Conservation (phyloP, 2,113 vertebrate genomes). For the Elephas maximus region DNA sequence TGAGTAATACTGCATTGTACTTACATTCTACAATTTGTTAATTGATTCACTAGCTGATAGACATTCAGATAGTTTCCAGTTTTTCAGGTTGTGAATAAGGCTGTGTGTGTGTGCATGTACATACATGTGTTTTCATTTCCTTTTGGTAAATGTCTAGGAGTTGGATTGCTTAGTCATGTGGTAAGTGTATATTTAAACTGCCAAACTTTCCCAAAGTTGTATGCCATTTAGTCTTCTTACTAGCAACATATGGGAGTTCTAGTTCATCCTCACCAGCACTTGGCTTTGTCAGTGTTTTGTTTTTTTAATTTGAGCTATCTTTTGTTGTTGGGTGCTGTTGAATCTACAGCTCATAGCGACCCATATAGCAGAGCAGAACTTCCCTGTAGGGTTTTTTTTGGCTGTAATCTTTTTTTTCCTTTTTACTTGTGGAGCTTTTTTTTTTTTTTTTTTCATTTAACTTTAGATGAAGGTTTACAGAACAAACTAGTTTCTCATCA, state of each 20-base stretch:
- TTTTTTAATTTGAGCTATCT: constrained; percentile 15
- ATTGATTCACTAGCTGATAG: no score
- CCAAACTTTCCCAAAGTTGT: background rate
- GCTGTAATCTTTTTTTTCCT: background rate
- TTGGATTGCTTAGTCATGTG: background rate
- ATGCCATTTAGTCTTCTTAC: background rate
- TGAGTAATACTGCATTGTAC: background rate
- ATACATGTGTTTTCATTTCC: background rate
- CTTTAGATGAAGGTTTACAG: no score
- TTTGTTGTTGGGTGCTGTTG: background rate
- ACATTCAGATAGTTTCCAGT: background rate
- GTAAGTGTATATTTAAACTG: background rate
- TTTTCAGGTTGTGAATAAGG: background rate
- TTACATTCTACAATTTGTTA: background rate
- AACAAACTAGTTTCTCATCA: no score
- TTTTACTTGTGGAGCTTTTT: no score
- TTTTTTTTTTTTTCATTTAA: no score
- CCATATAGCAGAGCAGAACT: background rate
- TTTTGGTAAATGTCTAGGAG: background rate
- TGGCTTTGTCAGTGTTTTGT: constrained; percentile 17
- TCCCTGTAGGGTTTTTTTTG: background rate
- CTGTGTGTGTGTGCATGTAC: background rate
- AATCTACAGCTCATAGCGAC: background rate
- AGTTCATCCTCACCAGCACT: background rate
- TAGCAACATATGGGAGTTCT: background rate